Evolutionary conservation across 2,797 vertebrate species (phyloP).

Genomic region (Microcaecilia unicolor): DNA sequence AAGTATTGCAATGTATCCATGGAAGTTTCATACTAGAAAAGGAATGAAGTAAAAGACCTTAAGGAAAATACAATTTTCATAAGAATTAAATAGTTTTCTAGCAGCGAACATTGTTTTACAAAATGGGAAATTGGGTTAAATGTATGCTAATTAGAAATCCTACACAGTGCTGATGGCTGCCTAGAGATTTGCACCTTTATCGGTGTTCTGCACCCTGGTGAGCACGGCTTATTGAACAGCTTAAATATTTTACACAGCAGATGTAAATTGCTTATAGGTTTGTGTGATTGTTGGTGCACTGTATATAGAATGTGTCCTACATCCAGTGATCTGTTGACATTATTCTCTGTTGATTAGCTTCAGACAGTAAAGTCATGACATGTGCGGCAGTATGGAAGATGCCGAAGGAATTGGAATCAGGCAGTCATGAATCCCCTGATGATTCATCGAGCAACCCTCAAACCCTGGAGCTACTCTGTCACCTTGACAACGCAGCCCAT

Average conservation of each 20-base stretch:
- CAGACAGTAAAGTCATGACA: slow-evolving; percentile 82
- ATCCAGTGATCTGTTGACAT: slow-evolving; percentile 38
- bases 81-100: slow-evolving; percentile 13
- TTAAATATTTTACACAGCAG: slow-evolving; percentile 35
- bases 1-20: too few relatives aligned
- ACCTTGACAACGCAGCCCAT: slow-evolving; percentile 80
- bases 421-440: slow-evolving; percentile 88
- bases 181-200: slow-evolving; percentile 7
- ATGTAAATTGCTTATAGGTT: slow-evolving; percentile 18
- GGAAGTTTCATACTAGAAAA: too few relatives aligned
- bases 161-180: slow-evolving; percentile 10
- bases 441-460: slow-evolving; percentile 91
- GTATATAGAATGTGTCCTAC: slow-evolving; percentile 21
- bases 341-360: slow-evolving; percentile 63
- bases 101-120: slow-evolving; percentile 11
- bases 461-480: slow-evolving; percentile 92
- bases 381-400: slow-evolving; percentile 92
- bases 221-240: slow-evolving; percentile 19
- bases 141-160: neutral
- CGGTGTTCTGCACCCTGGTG: slow-evolving; percentile 2
- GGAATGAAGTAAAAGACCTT: too few relatives aligned
- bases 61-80: slow-evolving; percentile 2
- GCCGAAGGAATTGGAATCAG: slow-evolving; percentile 88
- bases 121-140: neutral
- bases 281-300: slow-evolving; percentile 20